phyloP scores from a whole-genome alignment of 2,888 invertebrate species.

The Heliconius cydno region DNA sequence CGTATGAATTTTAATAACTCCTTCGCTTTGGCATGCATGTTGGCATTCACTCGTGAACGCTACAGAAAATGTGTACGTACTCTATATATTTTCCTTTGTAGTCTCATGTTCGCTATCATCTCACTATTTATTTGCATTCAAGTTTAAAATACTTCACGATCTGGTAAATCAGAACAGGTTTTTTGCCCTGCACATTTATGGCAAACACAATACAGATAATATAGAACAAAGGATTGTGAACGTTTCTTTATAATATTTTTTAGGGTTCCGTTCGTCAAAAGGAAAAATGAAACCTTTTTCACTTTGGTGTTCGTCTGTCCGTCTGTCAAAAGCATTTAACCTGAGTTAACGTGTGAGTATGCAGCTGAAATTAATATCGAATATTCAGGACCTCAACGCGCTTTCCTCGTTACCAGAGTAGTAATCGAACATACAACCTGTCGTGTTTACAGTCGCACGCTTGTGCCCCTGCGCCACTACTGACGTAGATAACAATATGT shows the following conservation, averaged over 20 bases:
- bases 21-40: not conserved
- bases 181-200: constrained; percentile 59
- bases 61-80: constrained; percentile 28
- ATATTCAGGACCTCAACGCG: too few relatives aligned
- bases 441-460: too few relatives aligned
- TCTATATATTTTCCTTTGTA: constrained; percentile 59
- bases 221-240: constrained; percentile 58
- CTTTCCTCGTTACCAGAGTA: too few relatives aligned
- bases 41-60: constrained; percentile 2
- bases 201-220: constrained; percentile 58
- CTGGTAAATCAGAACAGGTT: constrained; percentile 81
- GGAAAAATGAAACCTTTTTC: not conserved
- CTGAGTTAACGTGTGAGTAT: too few relatives aligned
- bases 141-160: constrained; percentile 79
- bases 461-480: too few relatives aligned
- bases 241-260: not conserved
- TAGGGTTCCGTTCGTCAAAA: not conserved
- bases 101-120: constrained; percentile 73
- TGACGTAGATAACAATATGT: too few relatives aligned
- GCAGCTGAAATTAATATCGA: too few relatives aligned
- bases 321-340: too few relatives aligned
- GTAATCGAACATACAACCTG: too few relatives aligned
- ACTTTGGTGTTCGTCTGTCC: too few relatives aligned
- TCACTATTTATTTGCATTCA: constrained; percentile 75
- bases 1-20: constrained; percentile 9